phyloP scores from a whole-genome alignment of 2,113 vertebrate species.

The rabbit (Oryctolagus cuniculus) region mOryCun1.1 NC_091439.1:18346501-18347000 shows the following conservation, averaged over 20 bases:
- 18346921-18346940: neutral
- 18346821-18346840: neutral
- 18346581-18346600: neutral
- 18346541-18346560: neutral
- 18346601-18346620: neutral
- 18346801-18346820: neutral
- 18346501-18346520: constrained; percentile 8
- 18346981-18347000: neutral
- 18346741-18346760: neutral
- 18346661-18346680: neutral
- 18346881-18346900: neutral
- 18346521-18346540: neutral
- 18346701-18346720: neutral
- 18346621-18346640: neutral
- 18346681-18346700: neutral
- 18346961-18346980: constrained; percentile 1
- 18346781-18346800: neutral
- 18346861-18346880: neutral
- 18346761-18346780: neutral
- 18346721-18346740: neutral
- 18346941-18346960: neutral
- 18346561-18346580: neutral
- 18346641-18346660: neutral
- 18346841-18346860: neutral
- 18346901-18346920: neutral